Evolutionary conservation across 2,888 invertebrate species (phyloP), one percentile per base, ranked within the genome.

Genomic region (Homarus gammarus): DNA sequence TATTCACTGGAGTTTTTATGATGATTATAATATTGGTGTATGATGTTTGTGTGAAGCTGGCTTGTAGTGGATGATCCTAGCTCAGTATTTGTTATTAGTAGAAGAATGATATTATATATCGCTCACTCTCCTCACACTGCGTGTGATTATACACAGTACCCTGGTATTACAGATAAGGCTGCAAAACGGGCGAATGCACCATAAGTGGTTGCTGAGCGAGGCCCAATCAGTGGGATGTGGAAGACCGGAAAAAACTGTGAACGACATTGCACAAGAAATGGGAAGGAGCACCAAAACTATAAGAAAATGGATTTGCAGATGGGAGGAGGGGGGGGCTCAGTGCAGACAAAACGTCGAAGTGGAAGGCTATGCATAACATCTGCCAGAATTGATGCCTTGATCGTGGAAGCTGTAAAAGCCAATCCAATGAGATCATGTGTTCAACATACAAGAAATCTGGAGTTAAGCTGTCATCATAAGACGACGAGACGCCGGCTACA

Each of bases 301-400:
- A 27, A 31, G 27, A 40, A 38, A 44, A 27, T 75, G 75, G 40
- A 40, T n/a, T n/a, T n/a, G n/a, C n/a, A 2, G 40, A 18, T 75
- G 38, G 8, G 5, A 22, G 75, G 72, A 72, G 36, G 72, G 1
- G 1, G n/a, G n/a, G 75, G 75, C 38, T 75, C 75, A 18, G 22
- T 75, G 38, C 18, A 75, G 44, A 40, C 75, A 38, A 2, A 44
- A 44, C 12, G 40, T 40, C n/a, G 75, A 75, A 75, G 75, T 40
- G 75, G 75, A 22, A n/a, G 75, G 44, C 44, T 27, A n/a, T 27
- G 40, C n/a, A 15, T n/a, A 22, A 38, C 40, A 22, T 27, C 75
- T 22, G 22, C 27, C 8, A n/a, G 10, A 22, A 22, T n/a, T 38
- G 75, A 75, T 18, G 10, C 22, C 10, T 8, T 40, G 38, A 38